Evolutionary conservation across 2,888 invertebrate species (phyloP), one percentile per base, ranked within the genome.

Genomic region (Hyposoter didymator): DNA sequence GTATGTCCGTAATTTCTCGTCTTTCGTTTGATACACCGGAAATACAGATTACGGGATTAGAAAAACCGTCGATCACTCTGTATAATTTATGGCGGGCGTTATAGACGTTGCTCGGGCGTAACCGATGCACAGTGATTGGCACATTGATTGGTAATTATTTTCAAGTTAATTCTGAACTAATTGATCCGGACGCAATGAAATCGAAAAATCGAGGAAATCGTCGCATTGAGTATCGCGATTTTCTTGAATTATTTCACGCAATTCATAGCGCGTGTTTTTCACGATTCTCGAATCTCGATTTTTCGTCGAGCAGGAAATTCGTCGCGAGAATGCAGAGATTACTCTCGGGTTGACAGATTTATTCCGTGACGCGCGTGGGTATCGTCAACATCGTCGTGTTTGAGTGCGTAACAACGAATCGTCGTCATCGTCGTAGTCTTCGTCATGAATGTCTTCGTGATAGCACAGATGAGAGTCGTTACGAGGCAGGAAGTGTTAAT

Each of bases 401-500:
- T 67, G 32, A 74, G 55, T 49, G 72, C 32, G 74, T 72, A 72
- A 59, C 59, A 55, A 28, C 72, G 55, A 79, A 35, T 82, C 39
- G 72, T 70, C 7, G 64, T 55, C 28, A 49, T 72, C 64, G 35
- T 82, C 72, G 73, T 78, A 76, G 74, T 76, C 75, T 59, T 83
- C 45, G 80, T 83, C 80, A 72, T 72, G 32, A 72, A 76, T 76
- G 80, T 81, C 90, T 89, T 91, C 91, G 89, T 90, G 90, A 88
- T 90, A 91, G 90, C 90, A 47, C 74, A 90, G 93, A 91, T 91
- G 92, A 93, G 93, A 92, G 92, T 93, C 91, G 92, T 93, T 93
- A 93, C 90, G 92, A 91, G 91, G 91, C 93, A 93, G 93, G 93
- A 93, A 93, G 93, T 92, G 93, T 93, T 93, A 93, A 93, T 93